Evolutionary conservation across 2,797 vertebrate genomes (phyloP).

Genomic region (Bradypodion ventrale): DNA sequence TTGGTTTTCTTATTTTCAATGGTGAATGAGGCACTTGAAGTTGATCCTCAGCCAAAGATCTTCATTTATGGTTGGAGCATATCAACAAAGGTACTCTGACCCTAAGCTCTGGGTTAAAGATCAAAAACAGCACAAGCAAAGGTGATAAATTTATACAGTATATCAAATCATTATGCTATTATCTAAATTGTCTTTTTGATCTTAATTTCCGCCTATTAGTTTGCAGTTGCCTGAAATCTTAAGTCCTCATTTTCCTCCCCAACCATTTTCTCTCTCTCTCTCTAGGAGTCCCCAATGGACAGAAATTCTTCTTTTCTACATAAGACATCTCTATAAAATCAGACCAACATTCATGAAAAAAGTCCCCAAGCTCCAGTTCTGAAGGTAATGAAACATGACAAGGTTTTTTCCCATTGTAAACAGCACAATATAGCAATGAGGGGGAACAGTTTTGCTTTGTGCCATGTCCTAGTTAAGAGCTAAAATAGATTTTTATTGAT

Average conservation of each 20-base stretch:
- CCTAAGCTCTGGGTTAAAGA: not conserved
- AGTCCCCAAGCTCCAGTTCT: not conserved
- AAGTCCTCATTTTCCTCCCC: not conserved
- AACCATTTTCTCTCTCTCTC: no score
- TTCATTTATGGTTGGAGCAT: not conserved
- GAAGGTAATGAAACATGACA: slow-evolving; percentile 33
- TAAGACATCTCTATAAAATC: not conserved
- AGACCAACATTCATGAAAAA: not conserved
- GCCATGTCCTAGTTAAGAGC: slow-evolving; percentile 20
- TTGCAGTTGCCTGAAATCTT: not conserved
- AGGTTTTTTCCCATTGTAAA: slow-evolving; percentile 30
- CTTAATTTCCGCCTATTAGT: not conserved
- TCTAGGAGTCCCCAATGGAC: not conserved
- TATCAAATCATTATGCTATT: not conserved
- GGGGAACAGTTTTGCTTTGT: slow-evolving; percentile 15
- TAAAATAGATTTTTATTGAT: slow-evolving; percentile 42
- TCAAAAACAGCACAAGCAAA: not conserved
- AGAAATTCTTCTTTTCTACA: not conserved
- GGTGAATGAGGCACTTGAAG: not conserved
- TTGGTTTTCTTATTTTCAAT: no score
- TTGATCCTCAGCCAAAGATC: not conserved
- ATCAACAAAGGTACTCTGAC: not conserved
- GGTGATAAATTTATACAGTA: not conserved
- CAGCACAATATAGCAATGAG: slow-evolving; percentile 1
- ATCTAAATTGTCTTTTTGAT: not conserved